These are phyloP conservation scores for Limnephilus rhombicus DNA, from an alignment of 2,888 invertebrate species.

Conservation along the genomic window DNA sequence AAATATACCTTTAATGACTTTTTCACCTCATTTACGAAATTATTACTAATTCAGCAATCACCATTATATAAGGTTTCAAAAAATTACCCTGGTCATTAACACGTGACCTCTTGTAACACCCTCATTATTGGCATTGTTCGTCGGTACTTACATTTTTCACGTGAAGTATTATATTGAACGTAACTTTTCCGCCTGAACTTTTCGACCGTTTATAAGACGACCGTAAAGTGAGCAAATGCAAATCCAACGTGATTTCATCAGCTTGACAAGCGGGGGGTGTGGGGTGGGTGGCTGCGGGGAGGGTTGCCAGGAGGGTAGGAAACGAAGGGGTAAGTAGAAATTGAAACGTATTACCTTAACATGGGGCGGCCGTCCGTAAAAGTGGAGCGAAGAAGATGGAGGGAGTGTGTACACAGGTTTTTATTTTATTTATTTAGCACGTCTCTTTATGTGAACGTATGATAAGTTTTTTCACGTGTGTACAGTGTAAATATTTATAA, in stretches of 20 bases:
- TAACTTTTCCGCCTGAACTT: constrained; percentile 47
- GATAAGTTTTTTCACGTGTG: neutral
- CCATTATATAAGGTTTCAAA: neutral
- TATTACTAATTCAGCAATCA: neutral
- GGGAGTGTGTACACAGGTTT: neutral
- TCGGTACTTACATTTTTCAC: neutral
- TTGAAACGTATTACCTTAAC: constrained; percentile 66
- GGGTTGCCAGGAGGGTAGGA: neutral
- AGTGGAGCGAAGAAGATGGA: constrained; percentile 46
- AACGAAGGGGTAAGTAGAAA: constrained; percentile 47
- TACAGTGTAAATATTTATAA: neutral
- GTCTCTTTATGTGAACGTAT: neutral
- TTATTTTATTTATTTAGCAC: neutral
- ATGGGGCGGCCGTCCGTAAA: constrained; percentile 62
- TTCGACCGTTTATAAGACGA: constrained; percentile 28
- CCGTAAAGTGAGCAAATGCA: constrained; percentile 63
- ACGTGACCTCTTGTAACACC: neutral
- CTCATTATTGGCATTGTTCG: neutral
- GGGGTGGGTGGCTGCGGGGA: neutral
- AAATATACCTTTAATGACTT: neutral
- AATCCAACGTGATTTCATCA: constrained; percentile 65
- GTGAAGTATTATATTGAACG: neutral
- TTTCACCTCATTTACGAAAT: neutral
- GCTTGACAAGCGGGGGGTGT: constrained; percentile 56
- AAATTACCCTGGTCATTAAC: neutral